Evolutionary conservation across 2,888 invertebrate species (phyloP).

Genomic region (Cheilosia vernalis): DNA sequence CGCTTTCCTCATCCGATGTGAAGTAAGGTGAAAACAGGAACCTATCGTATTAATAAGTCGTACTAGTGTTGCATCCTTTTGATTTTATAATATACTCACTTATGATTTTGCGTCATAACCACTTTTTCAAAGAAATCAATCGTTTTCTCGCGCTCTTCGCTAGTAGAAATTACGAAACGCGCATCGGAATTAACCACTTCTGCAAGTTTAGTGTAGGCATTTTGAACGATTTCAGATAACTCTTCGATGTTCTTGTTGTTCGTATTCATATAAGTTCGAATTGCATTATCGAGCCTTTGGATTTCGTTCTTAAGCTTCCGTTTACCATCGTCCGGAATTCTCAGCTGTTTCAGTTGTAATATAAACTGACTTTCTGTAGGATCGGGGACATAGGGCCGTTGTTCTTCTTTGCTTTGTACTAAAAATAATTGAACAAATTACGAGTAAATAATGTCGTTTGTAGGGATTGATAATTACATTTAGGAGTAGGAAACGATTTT

Average conservation of each 20-base stretch:
- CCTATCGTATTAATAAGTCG: slow-evolving; percentile 84
- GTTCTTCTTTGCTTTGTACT: slow-evolving; percentile 65
- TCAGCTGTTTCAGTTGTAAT: slow-evolving; percentile 80
- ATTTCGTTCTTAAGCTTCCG: slow-evolving; percentile 82
- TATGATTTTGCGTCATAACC: slow-evolving; percentile 95
- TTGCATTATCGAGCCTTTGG: slow-evolving; percentile 81
- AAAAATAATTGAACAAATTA: slow-evolving; percentile 5
- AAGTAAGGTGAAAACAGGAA: slow-evolving; percentile 94
- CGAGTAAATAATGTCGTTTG: not conserved
- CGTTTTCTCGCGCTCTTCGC: slow-evolving; percentile 91
- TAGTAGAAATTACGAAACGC: slow-evolving; percentile 80
- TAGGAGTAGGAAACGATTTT: slow-evolving; percentile 77
- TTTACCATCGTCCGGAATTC: slow-evolving; percentile 82
- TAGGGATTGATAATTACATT: slow-evolving; percentile 18
- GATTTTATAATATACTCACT: slow-evolving; percentile 84
- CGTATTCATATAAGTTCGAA: slow-evolving; percentile 80
- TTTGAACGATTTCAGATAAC: slow-evolving; percentile 94
- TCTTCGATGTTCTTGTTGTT: slow-evolving; percentile 88
- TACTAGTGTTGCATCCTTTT: not conserved
- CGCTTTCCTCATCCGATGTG: slow-evolving; percentile 96
- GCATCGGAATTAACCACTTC: slow-evolving; percentile 81
- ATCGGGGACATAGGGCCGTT: slow-evolving; percentile 79
- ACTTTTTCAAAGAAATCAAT: slow-evolving; percentile 97
- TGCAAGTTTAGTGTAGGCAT: slow-evolving; percentile 87
- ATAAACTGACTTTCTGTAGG: slow-evolving; percentile 80